Base-by-base conservation (phyloP, 1,140 invertebrate species). In the Drosophila murphyi region DNA sequence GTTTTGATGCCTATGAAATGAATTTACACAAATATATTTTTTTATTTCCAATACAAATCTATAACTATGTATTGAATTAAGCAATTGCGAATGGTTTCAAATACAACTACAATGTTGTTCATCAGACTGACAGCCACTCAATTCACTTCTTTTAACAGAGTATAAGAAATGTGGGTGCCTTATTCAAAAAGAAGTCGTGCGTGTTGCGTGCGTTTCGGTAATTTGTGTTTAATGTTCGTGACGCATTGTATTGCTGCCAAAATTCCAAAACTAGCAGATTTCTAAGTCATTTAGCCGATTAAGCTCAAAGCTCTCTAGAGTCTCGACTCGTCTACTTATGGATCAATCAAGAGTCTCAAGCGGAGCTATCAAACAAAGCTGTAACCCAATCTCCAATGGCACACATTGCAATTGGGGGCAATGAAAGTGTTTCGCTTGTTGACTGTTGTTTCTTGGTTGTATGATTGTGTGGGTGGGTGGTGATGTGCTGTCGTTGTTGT, bases 351-450 rank as follows among this genome's bases (percentile, higher is more conserved):
- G 45, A 47, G 57, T 34, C 10, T 60, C 12, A 4, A 20, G 39
- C 29, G 29, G 8, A 2, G 45, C 45, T 61, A 51, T 60, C 57
- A 7, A 5, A 5, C 45, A 1, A 60, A 29, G 43, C 31, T 55
- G 71, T 48, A 73, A 73, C 51, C 37, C 50, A 69, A 73, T 73
- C 55, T 37, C 5, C n/a, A 34, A 69, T 73, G 71, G 64, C 71
- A 61, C 41, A 73, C 41, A 64, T 75, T 45, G 59, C 29, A 5
- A 57, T 77, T 77, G 37, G 56, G 32, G 39, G 50, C 60, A 63
- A 74, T 65, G 79, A 82, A 82, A 82, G 80, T 82, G 74, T 73
- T 72, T 72, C 39, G 45, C 6, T 39, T 50, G 37, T 34, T 48
- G 34, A 35, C 34, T 57, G 32, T 32, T 45, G 39, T 8, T 34